Evolutionary conservation across 2,113 vertebrate genomes (phyloP), one percentile per base, ranked within the genome.

Genomic region (Tiliqua scincoides): DNA sequence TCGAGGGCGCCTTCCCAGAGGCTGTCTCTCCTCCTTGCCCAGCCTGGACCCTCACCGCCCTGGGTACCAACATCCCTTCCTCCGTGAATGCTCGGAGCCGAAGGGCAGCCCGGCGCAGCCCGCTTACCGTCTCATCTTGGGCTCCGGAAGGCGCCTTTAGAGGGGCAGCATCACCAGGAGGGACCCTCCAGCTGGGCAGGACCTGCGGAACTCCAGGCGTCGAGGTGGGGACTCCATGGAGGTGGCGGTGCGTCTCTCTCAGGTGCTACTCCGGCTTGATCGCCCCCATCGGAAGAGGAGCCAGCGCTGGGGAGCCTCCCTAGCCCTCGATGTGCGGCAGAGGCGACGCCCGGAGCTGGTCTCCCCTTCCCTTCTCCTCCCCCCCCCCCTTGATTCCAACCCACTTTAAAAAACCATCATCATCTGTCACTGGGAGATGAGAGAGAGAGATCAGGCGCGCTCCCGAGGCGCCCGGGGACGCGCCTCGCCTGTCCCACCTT

Each of bases 401-500:
- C 67, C 75, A 25, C 61, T 40, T n/a, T 70, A 25, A 1, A 23
- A 14, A 37, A 65, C 93, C 93, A 54, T 32, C 17, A 9, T 93
- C 92, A 91, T 90, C 92, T 88, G 87, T 90, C 77, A 61, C 89
- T 54, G 89, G 93, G 91, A 89, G 93, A n/a, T n/a, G n/a, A 84
- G 89, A 76, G 76, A 79, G 83, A 87, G 86, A 83, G 89, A 88
- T 92, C 68, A 40, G 87, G 96, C 96, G 96, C 97, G 96, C 91
- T 88, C 95, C 91, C 96, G 95, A 91, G 86, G 90, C 88, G 57
- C 25, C 82, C 27, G 54, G 88, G 92, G 89, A 95, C 94, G 95
- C 97, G 97, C 96, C 94, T 93, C 95, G 95, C 96, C 96, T 96
- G 96, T 97, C 96, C 97, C 96, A 95, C 96, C 92, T 91, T 78